Base-by-base conservation (phyloP, 2,888 invertebrate genomes). In the Caenorhabditis sp. region DNA sequence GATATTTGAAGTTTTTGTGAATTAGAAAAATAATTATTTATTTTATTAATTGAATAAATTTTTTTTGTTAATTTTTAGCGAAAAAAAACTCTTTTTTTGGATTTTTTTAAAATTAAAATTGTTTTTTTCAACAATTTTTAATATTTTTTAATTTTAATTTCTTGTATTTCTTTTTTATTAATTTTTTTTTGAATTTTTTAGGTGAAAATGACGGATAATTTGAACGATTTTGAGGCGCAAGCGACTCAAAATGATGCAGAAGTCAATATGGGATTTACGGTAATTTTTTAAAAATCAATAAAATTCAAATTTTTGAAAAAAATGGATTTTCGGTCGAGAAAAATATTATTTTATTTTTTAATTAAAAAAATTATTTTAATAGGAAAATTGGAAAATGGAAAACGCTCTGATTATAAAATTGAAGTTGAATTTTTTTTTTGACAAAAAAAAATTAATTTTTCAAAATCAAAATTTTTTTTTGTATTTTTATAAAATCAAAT, bases 261-360 rank as follows among this genome's bases (percentile, higher is more conserved):
- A 8, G 22, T 51, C 4, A 62, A 77, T 62, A 26, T 82, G 22
- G 81, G 81, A 32, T 82, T 82, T 37, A 82, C 81, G 32, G 81
- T 82, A 32, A 56, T 28, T 26, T 62, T 28, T 61, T 32, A 9
- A 32, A 9, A 32, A 58, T n/a, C n/a, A n/a, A n/a, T n/a, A n/a
- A n/a, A n/a, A n/a, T n/a, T n/a, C n/a, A n/a, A 50, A 2, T 15
- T 18, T 50, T 35, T 18, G 9, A 5, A 20, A n/a, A n/a, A n/a
- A n/a, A n/a, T n/a, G n/a, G n/a, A n/a, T n/a, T n/a, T n/a, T n/a
- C n/a, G n/a, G n/a, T n/a, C n/a, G n/a, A n/a, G n/a, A n/a, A n/a
- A n/a, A n/a, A n/a, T n/a, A n/a, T n/a, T n/a, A n/a, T n/a, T n/a
- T n/a, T n/a, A n/a, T n/a, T n/a, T n/a, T n/a, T n/a, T n/a, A n/a